Evolutionary conservation across 2,113 vertebrate genomes (phyloP).

Genomic region (Chascanopsetta lugubris): DNA sequence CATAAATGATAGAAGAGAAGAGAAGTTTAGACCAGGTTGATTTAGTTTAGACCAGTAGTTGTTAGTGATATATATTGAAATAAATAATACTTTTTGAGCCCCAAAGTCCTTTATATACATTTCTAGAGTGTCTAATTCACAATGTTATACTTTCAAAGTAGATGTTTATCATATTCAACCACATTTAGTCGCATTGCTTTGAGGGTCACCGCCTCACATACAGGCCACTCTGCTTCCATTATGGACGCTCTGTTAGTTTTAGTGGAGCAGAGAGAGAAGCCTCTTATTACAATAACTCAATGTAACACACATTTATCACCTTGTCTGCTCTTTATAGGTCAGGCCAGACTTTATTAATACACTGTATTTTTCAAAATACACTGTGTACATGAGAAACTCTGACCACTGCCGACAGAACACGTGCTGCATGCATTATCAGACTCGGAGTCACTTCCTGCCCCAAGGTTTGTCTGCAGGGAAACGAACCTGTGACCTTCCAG

Average conservation of each 20-base stretch:
- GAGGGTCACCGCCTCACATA: not conserved
- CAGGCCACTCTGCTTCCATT: not conserved
- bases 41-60: no score
- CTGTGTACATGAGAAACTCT: not conserved
- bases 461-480: slow-evolving; percentile 19
- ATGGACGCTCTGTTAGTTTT: not conserved
- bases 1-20: no score
- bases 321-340: not conserved
- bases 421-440: slow-evolving; percentile 12
- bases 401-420: slow-evolving; percentile 6
- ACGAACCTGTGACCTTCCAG: not conserved
- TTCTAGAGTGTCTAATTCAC: no score
- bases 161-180: no score
- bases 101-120: no score
- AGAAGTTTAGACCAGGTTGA: no score
- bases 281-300: no score
- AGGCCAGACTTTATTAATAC: not conserved
- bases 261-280: no score
- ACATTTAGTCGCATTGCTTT: not conserved
- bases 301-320: not conserved
- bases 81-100: no score
- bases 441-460: slow-evolving; percentile 20
- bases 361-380: not conserved
- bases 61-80: no score
- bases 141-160: no score